phyloP scores from a whole-genome alignment of 2,797 vertebrate species.

The Premnoplex brunnescens region DNA sequence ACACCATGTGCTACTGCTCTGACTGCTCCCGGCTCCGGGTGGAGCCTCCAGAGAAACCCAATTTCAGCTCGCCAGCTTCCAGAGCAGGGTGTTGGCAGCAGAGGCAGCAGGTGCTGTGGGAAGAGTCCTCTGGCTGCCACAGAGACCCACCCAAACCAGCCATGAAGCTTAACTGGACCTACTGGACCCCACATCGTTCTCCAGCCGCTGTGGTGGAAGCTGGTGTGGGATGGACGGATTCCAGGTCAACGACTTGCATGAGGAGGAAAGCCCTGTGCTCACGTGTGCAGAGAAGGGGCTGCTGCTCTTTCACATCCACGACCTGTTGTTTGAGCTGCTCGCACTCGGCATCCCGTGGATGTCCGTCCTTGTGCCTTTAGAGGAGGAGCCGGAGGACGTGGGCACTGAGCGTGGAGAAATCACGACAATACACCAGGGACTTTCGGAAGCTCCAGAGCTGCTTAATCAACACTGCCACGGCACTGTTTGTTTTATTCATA shows the following conservation, averaged over 20 bases:
- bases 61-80: fast-evolving
- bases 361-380: neutral
- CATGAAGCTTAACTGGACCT: neutral
- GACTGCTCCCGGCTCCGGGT: fast-evolving
- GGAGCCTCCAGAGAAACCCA: fast-evolving
- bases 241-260: fast-evolving
- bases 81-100: neutral
- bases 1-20: neutral
- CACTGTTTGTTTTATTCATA: neutral
- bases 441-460: neutral
- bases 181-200: fast-evolving
- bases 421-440: neutral
- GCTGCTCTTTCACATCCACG: fast-evolving
- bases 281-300: neutral
- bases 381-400: neutral
- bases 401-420: fast-evolving
- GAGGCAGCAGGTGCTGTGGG: neutral
- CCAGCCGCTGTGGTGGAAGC: fast-evolving
- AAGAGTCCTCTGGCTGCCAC: neutral
- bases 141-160: neutral
- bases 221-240: fast-evolving
- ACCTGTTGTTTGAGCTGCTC: neutral
- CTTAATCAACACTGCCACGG: neutral
- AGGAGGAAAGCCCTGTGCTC: neutral
- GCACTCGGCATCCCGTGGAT: fast-evolving